A percentile compares a stretch with the other conserved stretches of the same genome.
These are phyloP conservation scores for Oreamnos americanus DNA, from an alignment of 2,113 vertebrate species.

Conservation along the genomic window DNA sequence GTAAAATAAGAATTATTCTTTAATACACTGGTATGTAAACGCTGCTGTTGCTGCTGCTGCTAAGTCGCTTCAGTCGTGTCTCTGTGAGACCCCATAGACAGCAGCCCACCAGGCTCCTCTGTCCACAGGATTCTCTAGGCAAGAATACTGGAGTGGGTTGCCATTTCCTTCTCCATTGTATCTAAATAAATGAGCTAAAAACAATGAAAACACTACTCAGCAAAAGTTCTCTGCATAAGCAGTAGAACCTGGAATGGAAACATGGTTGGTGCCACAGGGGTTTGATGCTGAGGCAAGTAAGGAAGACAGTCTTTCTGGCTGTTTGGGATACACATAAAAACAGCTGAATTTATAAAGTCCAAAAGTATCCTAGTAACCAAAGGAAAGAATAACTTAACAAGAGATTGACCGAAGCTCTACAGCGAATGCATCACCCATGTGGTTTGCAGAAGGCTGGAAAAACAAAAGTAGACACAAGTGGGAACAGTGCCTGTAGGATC, in stretches of 20 bases:
- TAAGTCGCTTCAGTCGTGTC: not conserved
- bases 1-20: not conserved
- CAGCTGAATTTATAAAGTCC: conserved; percentile 61
- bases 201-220: not conserved
- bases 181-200: not conserved
- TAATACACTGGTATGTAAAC: not conserved
- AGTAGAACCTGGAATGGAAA: conserved; percentile 22
- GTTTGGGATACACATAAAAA: conserved; percentile 57
- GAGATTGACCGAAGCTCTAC: conserved; percentile 57
- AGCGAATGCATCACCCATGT: conserved; percentile 37
- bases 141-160: not conserved
- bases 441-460: conserved; percentile 54
- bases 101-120: not conserved
- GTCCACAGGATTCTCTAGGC: not conserved
- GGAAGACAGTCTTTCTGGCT: not conserved
- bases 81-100: not conserved
- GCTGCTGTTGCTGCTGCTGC: not conserved
- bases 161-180: not conserved
- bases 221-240: not conserved
- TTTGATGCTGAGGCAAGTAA: conserved; percentile 43
- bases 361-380: conserved; percentile 63
- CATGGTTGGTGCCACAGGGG: not conserved
- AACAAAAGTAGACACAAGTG: conserved; percentile 65
- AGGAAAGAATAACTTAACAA: conserved; percentile 69
- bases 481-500: conserved; percentile 61